Conservation (phyloP, 2,888 invertebrate genomes). For the Aleiodes testaceus region DNA sequence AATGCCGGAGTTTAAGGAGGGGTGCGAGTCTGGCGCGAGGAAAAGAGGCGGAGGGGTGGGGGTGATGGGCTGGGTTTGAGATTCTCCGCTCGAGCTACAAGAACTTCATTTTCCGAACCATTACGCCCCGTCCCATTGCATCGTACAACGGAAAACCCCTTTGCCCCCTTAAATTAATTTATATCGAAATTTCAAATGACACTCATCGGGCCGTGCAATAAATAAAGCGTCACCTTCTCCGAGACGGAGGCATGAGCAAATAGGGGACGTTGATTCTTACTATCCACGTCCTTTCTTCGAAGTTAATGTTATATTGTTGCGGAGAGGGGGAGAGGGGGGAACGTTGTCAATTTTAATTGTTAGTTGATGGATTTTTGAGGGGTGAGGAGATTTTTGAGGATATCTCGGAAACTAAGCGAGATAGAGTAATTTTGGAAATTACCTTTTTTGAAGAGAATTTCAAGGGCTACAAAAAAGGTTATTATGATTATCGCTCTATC, state of each 20-base stretch:
- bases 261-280: not conserved
- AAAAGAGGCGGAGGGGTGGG: constrained; percentile 53
- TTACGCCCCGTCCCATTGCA: constrained; percentile 66
- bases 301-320: too few species aligned
- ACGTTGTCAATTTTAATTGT: not conserved
- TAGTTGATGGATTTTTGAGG: too few species aligned
- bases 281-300: not conserved
- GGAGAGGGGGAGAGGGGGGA: not conserved
- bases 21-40: constrained; percentile 54
- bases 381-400: too few species aligned
- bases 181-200: constrained; percentile 72
- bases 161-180: constrained; percentile 69
- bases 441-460: too few species aligned
- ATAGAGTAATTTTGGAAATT: too few species aligned
- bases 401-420: too few species aligned
- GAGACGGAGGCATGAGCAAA: not conserved
- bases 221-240: constrained; percentile 56
- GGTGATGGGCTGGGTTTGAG: constrained; percentile 30
- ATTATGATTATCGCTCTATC: too few species aligned
- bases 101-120: constrained; percentile 63
- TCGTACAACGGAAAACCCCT: constrained; percentile 54
- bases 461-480: too few species aligned
- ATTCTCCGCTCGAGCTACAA: constrained; percentile 60
- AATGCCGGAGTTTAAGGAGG: constrained; percentile 36
- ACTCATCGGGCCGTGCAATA: constrained; percentile 67